phyloP scores from a whole-genome alignment of 2,797 vertebrate species.

The Ctenopoma kingsleyae region DNA sequence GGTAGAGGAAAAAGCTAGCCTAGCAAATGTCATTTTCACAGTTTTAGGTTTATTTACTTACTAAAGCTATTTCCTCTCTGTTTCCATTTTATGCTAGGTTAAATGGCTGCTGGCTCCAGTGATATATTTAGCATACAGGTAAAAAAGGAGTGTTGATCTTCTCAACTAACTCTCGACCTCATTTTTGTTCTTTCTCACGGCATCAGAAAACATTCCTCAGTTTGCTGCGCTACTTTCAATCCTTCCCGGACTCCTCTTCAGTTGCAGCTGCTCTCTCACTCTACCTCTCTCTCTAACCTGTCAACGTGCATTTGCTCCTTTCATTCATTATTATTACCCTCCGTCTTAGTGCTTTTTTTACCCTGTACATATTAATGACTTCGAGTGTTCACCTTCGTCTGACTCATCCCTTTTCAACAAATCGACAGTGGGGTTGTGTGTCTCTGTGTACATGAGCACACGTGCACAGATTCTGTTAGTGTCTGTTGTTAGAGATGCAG shows the following conservation, averaged over 20 bases:
- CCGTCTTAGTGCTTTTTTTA: slow-evolving; percentile 12
- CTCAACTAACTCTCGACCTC: background rate
- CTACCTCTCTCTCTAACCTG: slow-evolving; percentile 6
- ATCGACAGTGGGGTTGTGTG: background rate
- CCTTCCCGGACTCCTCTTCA: slow-evolving; percentile 16
- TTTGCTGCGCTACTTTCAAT: background rate
- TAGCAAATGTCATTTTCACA: background rate
- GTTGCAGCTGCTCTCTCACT: background rate
- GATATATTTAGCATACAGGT: background rate
- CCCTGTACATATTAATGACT: slow-evolving; percentile 25
- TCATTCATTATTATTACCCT: slow-evolving; percentile 10
- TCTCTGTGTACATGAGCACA: slow-evolving; percentile 13
- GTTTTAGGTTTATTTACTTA: background rate
- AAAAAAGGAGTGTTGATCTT: background rate
- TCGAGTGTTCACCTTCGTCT: slow-evolving; percentile 50
- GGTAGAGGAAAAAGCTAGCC: too few relatives aligned
- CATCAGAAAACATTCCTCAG: background rate
- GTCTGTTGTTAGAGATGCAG: slow-evolving; percentile 49
- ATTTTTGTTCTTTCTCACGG: background rate
- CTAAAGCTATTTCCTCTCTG: background rate
- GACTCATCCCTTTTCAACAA: slow-evolving; percentile 52
- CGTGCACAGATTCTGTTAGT: slow-evolving; percentile 36
- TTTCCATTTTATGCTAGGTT: background rate
- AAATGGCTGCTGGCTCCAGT: too few relatives aligned
- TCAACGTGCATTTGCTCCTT: slow-evolving; percentile 12